Evolutionary conservation across 2,797 vertebrate species (phyloP), one percentile per base, ranked within the genome.

Genomic region (Tragelaphus eurycerus): DNA sequence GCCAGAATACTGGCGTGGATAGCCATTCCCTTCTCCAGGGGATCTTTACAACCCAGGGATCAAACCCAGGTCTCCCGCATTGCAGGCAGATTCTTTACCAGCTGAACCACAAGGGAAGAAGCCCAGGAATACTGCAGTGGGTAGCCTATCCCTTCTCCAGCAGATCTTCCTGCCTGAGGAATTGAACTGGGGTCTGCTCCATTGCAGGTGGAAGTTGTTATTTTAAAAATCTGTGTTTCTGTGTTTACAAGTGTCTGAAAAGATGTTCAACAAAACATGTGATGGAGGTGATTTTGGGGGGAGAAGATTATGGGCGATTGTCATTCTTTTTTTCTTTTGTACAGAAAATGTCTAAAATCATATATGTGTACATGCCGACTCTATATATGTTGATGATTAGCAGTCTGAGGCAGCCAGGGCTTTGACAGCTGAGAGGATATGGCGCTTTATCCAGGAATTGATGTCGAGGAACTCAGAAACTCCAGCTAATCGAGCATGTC

Each of bases 401-500:
- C 85, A 82, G 43, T 76, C 84, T 92, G 13, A 31, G 13, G 13
- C 23, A 10, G 67, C 67, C 83, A 31, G 78, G 29, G 64, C 87
- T 87, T 85, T 55, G 57, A 79, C 62, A 55, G 9, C 38, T 43
- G 54, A 87, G 34, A 64, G 67, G 74, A 83, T 62, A 25, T 38
- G 25, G 7, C 64, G 31, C 52, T 87, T 67, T 79, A 60, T 10
- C 46, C 86, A 12, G 50, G 96, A 38, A 93, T 64, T 55, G 71
- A 96, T 94, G 90, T 82, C 0, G 19, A 76, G 19, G 62, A 90
- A 15, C 88, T 57, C 1, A 79, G 81, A 97, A 94, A 46, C 90
- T 95, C 94, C 82, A 43, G 76, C 78, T 95, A 96, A 93, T 96
- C 87, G 93, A 89, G 96, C 94, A 92, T 81, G 91, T 96, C 93